Evolutionary conservation across 1,140 invertebrate species (phyloP).

Genomic region (Drosophila rufa): DNA sequence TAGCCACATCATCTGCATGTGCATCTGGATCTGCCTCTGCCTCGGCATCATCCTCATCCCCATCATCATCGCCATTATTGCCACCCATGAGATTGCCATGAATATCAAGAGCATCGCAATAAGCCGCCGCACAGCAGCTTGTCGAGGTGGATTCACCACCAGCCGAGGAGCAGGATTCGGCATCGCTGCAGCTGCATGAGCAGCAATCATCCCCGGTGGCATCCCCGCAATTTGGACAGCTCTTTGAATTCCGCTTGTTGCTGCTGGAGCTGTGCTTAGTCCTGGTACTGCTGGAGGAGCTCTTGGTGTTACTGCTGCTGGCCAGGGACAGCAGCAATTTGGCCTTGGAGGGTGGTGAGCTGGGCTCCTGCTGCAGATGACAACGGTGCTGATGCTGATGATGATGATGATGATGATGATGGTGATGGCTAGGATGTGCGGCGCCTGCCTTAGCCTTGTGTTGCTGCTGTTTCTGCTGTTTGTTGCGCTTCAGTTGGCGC

Average conservation of each 20-base stretch:
- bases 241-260: conserved; percentile 26
- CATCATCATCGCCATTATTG: conserved; percentile 9
- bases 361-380: conserved; percentile 9
- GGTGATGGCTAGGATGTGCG: conserved; percentile 28
- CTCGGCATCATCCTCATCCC: conserved; percentile 7
- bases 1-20: conserved; percentile 7
- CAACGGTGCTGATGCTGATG: conserved; percentile 18
- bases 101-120: conserved; percentile 33
- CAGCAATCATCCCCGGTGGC: conserved; percentile 37
- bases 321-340: conserved; percentile 71
- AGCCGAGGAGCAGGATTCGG: conserved; percentile 49
- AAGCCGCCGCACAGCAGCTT: conserved; percentile 31
- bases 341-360: conserved; percentile 63
- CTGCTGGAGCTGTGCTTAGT: conserved; percentile 6
- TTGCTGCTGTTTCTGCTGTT: conserved; percentile 51
- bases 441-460: conserved; percentile 24
- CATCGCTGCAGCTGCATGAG: conserved; percentile 57
- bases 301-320: conserved; percentile 17
- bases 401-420: conserved; percentile 15
- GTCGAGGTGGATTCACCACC: conserved; percentile 27
- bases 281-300: conserved; percentile 3
- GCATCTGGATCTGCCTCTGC: conserved; percentile 7
- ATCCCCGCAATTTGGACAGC: conserved; percentile 38
- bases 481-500: conserved; percentile 77
- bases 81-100: conserved; percentile 28